Conservation (phyloP, 1,140 invertebrate species). For the Rhagoletis pomonella region DNA sequence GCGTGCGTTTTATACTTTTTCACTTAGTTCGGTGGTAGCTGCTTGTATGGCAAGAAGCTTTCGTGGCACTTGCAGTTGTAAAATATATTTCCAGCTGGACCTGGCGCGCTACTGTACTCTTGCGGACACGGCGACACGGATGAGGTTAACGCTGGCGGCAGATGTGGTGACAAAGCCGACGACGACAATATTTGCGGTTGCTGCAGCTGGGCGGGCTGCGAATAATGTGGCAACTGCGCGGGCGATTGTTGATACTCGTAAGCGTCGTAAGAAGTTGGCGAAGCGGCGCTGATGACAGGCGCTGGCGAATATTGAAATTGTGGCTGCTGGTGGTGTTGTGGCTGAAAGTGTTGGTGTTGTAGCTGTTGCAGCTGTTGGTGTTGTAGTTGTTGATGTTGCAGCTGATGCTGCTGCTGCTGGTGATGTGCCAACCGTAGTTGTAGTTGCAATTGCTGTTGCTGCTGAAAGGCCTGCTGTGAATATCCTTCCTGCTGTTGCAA, state of each 20-base stretch:
- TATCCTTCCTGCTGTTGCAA: constrained; percentile 24
- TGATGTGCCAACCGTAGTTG: neutral
- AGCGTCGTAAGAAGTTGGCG: neutral
- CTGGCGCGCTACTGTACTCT: neutral
- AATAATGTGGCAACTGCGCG: neutral
- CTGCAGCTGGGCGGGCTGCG: neutral
- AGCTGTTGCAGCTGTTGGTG: neutral
- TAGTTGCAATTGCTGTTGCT: neutral
- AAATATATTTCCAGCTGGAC: neutral
- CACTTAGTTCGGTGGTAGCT: constrained; percentile 1
- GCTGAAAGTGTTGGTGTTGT: neutral
- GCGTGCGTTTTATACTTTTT: too few species aligned
- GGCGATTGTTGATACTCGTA: constrained; percentile 24
- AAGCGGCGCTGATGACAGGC: neutral
- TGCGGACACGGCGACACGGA: neutral
- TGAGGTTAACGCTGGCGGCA: neutral
- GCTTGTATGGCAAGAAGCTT: constrained; percentile 13
- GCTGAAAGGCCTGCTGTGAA: constrained; percentile 30
- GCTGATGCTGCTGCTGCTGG: neutral
- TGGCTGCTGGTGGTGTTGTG: neutral
- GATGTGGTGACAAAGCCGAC: neutral
- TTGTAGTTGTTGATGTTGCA: neutral
- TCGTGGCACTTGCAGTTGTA: constrained; percentile 19
- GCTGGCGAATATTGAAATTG: constrained; percentile 14
- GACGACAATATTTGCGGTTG: neutral